Base-by-base conservation (phyloP, 2,888 invertebrate genomes). In the Trachelus stipa region DNA sequence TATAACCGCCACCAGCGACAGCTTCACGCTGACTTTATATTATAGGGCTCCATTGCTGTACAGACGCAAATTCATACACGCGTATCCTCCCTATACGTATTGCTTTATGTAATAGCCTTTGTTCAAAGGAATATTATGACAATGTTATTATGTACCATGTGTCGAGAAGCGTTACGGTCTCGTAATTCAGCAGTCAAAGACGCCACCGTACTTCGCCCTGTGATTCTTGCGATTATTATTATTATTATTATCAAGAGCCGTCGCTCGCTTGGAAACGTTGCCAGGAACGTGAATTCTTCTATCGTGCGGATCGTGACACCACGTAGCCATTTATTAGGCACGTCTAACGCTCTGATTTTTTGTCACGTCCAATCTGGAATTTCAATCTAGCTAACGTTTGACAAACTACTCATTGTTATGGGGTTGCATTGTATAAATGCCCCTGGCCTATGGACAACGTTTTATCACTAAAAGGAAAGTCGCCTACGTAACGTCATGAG, bases 1-100 rank as follows among this genome's bases (percentile, higher is more conserved):
- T 31, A 35, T 40, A 31, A 77, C 80, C 75, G 81, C 80, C 80
- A 71, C 68, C 69, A 78, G 80, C 78, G 80, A 83, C 80, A 79
- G 73, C 71, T 79, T 79, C 77, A 76, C 74, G 75, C 71, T 31
- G 31, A 30, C 71, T 83, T 82, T 40, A 78, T 79, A 81, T 69
- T 37, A 83, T 76, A 77, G 78, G 79, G 23, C 56, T 2, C 56
- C 56, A 23, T 56, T 56, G 71, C 15, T 33, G 31, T 31, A 71
- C 31, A 71, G 31, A 31, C 69, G 30, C 71, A 71, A 23, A 34
- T 71, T 31, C 34, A 71, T 71, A 34, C 71, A 71, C 31, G 31
- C 71, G 71, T 34, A 71, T 56, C 56, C 56, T 56, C 71, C 71
- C 71, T n/a, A 9, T 34, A n/a, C 71, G 33, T 9, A 71, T 12